Percentiles rank a stretch among this genome's conserved stretches.
Conservation (phyloP, 2,888 invertebrate genomes). For the Urechis unicinctus region DNA sequence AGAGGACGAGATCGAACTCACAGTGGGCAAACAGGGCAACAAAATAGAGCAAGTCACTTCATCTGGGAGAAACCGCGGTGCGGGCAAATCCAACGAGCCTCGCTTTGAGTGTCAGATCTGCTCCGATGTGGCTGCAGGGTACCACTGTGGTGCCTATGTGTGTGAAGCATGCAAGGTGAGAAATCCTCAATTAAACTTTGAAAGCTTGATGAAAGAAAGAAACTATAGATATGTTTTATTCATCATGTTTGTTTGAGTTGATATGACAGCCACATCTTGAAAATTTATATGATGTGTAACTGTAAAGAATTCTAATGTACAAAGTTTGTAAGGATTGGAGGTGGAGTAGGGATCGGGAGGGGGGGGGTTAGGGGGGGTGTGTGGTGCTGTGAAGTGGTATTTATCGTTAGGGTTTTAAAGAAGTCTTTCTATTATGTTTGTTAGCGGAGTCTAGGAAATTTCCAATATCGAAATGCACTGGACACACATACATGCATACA, state of each 20-base stretch:
- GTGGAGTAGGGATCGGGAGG: too few species aligned
- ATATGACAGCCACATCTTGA: neutral
- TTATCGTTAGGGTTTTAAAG: too few species aligned
- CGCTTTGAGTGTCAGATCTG: conserved; percentile 41
- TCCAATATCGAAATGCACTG: too few species aligned
- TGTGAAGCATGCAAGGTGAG: conserved; percentile 49
- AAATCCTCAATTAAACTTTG: neutral
- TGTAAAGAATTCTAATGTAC: too few species aligned
- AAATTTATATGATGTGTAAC: neutral
- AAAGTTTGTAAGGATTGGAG: too few species aligned
- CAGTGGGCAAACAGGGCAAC: too few species aligned
- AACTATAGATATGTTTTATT: neutral
- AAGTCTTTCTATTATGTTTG: too few species aligned
- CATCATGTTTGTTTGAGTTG: neutral
- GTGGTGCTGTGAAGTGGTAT: too few species aligned
- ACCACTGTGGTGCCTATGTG: conserved; percentile 47
- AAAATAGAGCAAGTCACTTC: conserved; percentile 14
- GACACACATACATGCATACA: too few species aligned
- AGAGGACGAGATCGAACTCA: too few species aligned
- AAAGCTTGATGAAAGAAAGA: neutral
- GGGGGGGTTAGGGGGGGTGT: too few species aligned
- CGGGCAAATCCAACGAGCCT: conserved; percentile 19
- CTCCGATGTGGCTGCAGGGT: conserved; percentile 44
- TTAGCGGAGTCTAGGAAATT: too few species aligned
- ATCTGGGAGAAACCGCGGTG: conserved; percentile 20